Evolutionary conservation across 2,888 invertebrate species (phyloP), one percentile per base, ranked within the genome.

Genomic region (Melanargia galathea): DNA sequence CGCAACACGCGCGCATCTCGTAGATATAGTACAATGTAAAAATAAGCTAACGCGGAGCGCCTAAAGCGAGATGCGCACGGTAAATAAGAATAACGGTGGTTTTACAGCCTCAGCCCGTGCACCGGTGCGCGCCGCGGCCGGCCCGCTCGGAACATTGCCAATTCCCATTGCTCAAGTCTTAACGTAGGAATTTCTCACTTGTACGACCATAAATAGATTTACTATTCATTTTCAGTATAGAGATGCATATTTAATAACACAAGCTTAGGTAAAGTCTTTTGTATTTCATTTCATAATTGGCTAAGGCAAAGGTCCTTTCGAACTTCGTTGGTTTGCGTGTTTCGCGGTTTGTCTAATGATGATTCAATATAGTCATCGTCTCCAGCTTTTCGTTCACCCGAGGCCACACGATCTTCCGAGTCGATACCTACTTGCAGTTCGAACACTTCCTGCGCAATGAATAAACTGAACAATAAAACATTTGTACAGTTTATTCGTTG

Each of bases 11-110:
- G 61, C 59, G 30, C 67, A 65, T 64, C 70, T 67, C 62, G 65
- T 66, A 52, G 33, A 52, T 20, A 35, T n/a, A 70, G n/a, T 70
- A 66, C 73, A 69, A 78, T 78, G 81, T 81, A 86, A 40, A 55
- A 83, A 84, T 84, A 86, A 82, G 81, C 78, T 73, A 80, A 68
- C 68, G 60, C 77, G 75, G 77, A 82, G 80, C 79, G 82, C 84
- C 86, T 79, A 83, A 82, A 82, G 85, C 82, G 76, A 88, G 90
- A 88, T 90, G 90, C 82, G 84, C 89, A 83, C 87, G 83, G 90
- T 86, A 88, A 89, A 90, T 87, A 87, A 86, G 87, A 84, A 77
- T 89, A 91, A 90, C 90, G 90, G 90, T 79, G 74, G 76, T 84
- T 91, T 90, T 90, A 90, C 87, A 86, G 83, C 89, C 86, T 80